Evolutionary conservation across 2,888 invertebrate genomes (phyloP).

Genomic region (Oligia strigilis): DNA sequence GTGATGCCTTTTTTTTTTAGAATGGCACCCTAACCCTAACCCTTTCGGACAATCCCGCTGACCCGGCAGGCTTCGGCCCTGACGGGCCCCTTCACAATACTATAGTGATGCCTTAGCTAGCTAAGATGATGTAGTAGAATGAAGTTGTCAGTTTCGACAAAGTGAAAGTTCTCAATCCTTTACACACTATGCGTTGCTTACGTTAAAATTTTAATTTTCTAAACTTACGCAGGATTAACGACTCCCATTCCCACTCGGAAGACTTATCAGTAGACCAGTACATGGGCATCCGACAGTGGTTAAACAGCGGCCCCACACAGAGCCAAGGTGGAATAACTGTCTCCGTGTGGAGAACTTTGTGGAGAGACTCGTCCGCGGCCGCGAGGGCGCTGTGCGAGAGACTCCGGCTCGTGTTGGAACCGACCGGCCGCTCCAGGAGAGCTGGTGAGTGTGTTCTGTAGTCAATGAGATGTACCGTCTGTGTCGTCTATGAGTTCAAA

Average conservation of each 20-base stretch:
- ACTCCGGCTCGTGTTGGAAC: constrained; percentile 97
- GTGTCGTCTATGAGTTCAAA: neutral
- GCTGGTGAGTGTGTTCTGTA: constrained; percentile 82
- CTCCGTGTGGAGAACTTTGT: constrained; percentile 82
- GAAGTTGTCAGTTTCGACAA: no score
- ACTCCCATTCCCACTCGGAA: constrained; percentile 69
- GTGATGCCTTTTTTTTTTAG: no score
- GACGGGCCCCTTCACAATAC: neutral
- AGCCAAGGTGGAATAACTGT: constrained; percentile 68
- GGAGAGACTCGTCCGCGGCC: constrained; percentile 87
- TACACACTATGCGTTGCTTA: neutral
- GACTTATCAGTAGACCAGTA: constrained; percentile 81
- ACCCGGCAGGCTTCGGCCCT: no score
- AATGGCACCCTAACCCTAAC: no score
- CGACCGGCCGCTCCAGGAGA: constrained; percentile 97
- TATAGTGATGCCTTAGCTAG: neutral
- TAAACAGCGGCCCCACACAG: constrained; percentile 72
- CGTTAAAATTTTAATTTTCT: neutral
- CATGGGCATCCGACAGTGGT: constrained; percentile 79
- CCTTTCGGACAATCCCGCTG: no score
- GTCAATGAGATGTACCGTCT: neutral
- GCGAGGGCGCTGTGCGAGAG: constrained; percentile 95
- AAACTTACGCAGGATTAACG: constrained; percentile 70
- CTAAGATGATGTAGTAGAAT: neutral
- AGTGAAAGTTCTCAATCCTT: neutral